Evolutionary conservation across 1,140 invertebrate genomes (phyloP), one percentile per base, ranked within the genome.

Genomic region (Pogonomyrmex barbatus): DNA sequence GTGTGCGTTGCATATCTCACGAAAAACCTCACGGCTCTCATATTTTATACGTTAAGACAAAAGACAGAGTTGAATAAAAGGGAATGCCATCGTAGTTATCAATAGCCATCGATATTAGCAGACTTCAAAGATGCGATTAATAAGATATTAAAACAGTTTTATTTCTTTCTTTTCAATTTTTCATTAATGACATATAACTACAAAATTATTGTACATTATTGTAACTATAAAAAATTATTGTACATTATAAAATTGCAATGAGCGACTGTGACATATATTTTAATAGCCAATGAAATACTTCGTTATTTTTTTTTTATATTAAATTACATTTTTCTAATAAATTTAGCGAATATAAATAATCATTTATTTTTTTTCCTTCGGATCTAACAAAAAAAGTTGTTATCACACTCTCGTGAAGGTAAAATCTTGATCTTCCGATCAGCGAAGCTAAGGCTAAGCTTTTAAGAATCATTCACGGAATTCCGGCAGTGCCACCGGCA

Each of bases 1-100:
- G 77, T 79, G 24, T 79, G 8, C 47, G 47, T 79, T 54, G 47
- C 62, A n/a, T 45, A 68, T 79, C 67, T 68, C 47, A 36, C 12
- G 36, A 68, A 79, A 79, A 79, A 24, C 39, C 8, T 12, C 47
- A 47, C 60, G 47, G n/a, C 30, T 62, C 47, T 65, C 47, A 36
- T 54, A 68, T 9, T 60, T 76, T 4, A 65, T 60, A 3, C 30
- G 3, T 24, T 9, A 14, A 50, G 36, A 24, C 33, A 54, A 56
- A 36, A 56, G 14, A 8, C 14, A 6, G 30, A 67, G 24, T 52
- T 65, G n/a, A 12, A 81, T 68, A 2, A 50, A 33, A 8, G 24
- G 24, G 24, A 56, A 12, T n/a, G 36, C 30, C 24, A 9, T 6
- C 47, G 9, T 8, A 14, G 42, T 54, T 42, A 56, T 14, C 10